Evolutionary conservation across 2,797 vertebrate species (phyloP).

Genomic region (Fundulus diaphanus): DNA sequence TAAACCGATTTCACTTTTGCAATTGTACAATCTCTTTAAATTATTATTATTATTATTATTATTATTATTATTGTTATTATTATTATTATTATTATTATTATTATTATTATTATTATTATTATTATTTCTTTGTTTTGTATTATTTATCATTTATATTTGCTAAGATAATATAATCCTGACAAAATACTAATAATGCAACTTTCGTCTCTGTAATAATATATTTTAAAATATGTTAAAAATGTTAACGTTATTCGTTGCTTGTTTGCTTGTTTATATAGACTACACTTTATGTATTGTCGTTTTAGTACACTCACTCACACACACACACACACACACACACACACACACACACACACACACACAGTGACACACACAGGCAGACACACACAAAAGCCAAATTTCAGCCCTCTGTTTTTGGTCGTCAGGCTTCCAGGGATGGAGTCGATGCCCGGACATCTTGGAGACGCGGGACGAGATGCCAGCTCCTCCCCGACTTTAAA

Average conservation of each 20-base stretch:
- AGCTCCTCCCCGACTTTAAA: constrained; percentile 89
- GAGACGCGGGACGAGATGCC: constrained; percentile 88
- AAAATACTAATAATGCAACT: not conserved
- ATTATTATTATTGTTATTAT: not conserved
- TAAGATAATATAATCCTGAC: not conserved
- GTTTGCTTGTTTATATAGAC: too few relatives aligned
- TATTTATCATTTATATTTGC: too few relatives aligned
- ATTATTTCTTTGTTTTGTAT: not conserved
- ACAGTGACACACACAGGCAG: too few relatives aligned
- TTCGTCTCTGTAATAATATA: too few relatives aligned
- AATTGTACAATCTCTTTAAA: not conserved
- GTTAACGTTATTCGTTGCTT: too few relatives aligned
- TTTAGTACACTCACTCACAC: too few relatives aligned
- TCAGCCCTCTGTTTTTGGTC: not conserved
- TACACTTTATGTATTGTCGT: too few relatives aligned
- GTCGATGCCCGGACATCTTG: constrained; percentile 89
- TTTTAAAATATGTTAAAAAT: too few relatives aligned
- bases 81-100: constrained; percentile 1
- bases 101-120: not conserved
- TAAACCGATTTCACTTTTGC: constrained; percentile 26
- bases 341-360: too few relatives aligned
- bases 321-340: too few relatives aligned
- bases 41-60: not conserved
- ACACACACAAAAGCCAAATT: too few relatives aligned
- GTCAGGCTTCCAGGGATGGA: constrained; percentile 89